Percentiles rank a stretch among this genome's conserved stretches.
phyloP scores from a whole-genome alignment of 2,888 invertebrate genomes.

The Agrochola lychnidis region DNA sequence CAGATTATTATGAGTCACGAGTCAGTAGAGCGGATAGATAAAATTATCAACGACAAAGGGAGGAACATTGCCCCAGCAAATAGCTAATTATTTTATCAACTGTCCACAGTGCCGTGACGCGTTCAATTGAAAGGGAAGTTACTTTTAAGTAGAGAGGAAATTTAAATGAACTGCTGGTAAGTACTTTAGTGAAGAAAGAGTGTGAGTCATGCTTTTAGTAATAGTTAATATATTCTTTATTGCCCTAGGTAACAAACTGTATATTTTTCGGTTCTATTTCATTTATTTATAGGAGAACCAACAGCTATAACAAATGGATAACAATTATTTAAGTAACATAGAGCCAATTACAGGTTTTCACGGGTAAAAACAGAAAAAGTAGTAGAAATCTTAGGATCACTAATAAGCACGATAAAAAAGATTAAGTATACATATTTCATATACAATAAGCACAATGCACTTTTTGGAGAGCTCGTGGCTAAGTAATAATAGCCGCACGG shows the following conservation, averaged over 20 bases:
- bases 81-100: slow-evolving; percentile 81
- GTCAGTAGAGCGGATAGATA: slow-evolving; percentile 86
- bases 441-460: too few relatives aligned
- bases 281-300: too few relatives aligned
- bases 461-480: too few relatives aligned
- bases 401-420: too few relatives aligned
- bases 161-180: slow-evolving; percentile 42
- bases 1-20: slow-evolving; percentile 84
- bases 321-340: too few relatives aligned
- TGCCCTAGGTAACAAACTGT: not conserved
- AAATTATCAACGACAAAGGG: slow-evolving; percentile 86
- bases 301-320: too few relatives aligned
- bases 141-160: slow-evolving; percentile 48
- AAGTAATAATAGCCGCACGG: too few relatives aligned
- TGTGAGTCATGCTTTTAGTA: slow-evolving; percentile 23
- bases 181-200: slow-evolving; percentile 14
- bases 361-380: too few relatives aligned
- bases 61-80: slow-evolving; percentile 73
- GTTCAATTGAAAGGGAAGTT: slow-evolving; percentile 65
- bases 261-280: not conserved
- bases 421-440: too few relatives aligned
- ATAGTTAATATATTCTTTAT: not conserved
- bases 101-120: slow-evolving; percentile 73
- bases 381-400: too few relatives aligned
- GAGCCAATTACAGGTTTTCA: too few relatives aligned